A percentile compares a stretch with the other conserved stretches of the same genome.
Evolutionary conservation across 2,888 invertebrate species (phyloP).

Genomic region (Listrodromus nycthemerus): DNA sequence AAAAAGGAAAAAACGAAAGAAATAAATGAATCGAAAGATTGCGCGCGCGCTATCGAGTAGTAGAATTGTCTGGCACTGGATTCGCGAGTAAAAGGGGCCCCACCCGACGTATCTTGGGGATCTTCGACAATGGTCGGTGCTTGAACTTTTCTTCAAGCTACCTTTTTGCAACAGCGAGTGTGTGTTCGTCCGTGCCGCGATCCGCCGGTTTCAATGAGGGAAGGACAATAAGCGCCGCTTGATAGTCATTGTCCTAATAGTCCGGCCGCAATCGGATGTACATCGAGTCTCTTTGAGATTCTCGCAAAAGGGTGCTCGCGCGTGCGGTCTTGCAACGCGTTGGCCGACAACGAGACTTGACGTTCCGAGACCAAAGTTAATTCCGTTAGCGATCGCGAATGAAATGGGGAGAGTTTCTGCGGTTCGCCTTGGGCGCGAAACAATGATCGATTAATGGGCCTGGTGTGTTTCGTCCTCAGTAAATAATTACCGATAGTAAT

Average conservation of each 20-base stretch:
- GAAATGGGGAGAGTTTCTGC: constrained; percentile 6
- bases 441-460: constrained; percentile 43
- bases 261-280: constrained; percentile 53
- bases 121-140: constrained; percentile 79
- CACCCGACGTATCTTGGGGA: constrained; percentile 70
- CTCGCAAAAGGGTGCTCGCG: constrained; percentile 45
- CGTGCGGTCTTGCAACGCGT: constrained; percentile 60
- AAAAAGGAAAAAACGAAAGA: background rate
- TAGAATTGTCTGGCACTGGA: constrained; percentile 62
- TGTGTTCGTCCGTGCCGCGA: constrained; percentile 18
- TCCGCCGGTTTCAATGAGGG: constrained; percentile 78
- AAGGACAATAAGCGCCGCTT: constrained; percentile 82
- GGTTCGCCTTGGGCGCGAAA: constrained; percentile 21
- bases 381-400: constrained; percentile 54
- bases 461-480: background rate
- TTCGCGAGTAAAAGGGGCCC: constrained; percentile 21
- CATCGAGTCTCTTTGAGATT: constrained; percentile 60
- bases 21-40: constrained; percentile 28
- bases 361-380: constrained; percentile 58
- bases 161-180: constrained; percentile 29
- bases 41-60: constrained; percentile 32
- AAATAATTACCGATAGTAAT: constrained; percentile 24
- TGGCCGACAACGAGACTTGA: constrained; percentile 56
- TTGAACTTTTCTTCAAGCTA: constrained; percentile 57
- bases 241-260: constrained; percentile 82